phyloP scores from a whole-genome alignment of 1,140 invertebrate genomes.

The Hycleus phaleratus region DNA sequence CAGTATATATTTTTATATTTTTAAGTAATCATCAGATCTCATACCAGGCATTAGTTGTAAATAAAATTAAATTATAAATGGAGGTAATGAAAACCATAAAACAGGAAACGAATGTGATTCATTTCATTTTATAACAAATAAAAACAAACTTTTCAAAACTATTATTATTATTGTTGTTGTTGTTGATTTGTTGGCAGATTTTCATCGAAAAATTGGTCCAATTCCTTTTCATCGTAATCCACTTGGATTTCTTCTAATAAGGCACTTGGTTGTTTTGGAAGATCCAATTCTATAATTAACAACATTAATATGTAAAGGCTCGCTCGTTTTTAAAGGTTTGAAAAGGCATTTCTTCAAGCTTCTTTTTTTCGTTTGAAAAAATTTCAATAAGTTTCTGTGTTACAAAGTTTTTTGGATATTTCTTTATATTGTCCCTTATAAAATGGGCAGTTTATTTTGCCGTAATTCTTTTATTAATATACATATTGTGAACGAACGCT shows the following conservation, averaged over 20 bases:
- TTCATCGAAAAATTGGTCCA: conserved; percentile 35
- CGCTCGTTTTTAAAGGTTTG: too few species aligned
- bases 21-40: conserved; percentile 10
- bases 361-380: too few species aligned
- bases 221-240: conserved; percentile 36
- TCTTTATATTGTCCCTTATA: too few species aligned
- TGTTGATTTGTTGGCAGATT: too few species aligned
- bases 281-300: conserved; percentile 30
- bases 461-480: too few species aligned
- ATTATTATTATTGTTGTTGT: conserved; percentile 5
- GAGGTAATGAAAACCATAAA: too few species aligned
- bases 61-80: neutral
- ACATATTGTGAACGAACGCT: too few species aligned
- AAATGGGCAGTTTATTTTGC: too few species aligned
- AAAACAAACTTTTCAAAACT: conserved; percentile 3
- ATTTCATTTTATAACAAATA: conserved; percentile 12
- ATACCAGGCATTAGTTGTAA: conserved; percentile 10
- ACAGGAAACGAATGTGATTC: conserved; percentile 8
- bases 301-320: neutral
- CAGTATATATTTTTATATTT: conserved; percentile 12
- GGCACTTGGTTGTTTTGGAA: conserved; percentile 33
- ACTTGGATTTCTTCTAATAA: conserved; percentile 39
- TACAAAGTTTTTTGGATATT: too few species aligned
- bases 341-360: too few species aligned
- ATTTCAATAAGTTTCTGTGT: too few species aligned